phyloP scores from a whole-genome alignment of 2,113 vertebrate species.

The Microcebus griseorufus region DNA sequence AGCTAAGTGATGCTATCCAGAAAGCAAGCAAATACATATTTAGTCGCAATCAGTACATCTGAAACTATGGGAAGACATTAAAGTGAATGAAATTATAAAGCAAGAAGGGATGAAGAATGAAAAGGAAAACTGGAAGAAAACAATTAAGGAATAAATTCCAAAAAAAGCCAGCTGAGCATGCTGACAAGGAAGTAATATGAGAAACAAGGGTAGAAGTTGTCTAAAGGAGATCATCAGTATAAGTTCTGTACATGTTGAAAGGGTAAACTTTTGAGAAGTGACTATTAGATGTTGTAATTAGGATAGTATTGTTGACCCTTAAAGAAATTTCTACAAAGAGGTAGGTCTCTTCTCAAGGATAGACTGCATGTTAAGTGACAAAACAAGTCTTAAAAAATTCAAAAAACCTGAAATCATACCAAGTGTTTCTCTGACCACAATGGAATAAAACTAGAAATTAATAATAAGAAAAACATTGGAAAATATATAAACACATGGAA shows the following conservation, averaged over 20 bases:
- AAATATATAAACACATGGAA: no score
- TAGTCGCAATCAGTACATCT: not conserved
- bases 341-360: no score
- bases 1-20: not conserved
- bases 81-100: not conserved
- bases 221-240: not conserved
- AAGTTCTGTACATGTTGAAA: not conserved
- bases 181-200: not conserved
- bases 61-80: not conserved
- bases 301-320: not conserved
- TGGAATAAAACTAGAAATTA: no score
- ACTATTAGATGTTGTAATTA: not conserved
- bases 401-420: no score
- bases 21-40: not conserved
- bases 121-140: not conserved
- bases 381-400: no score
- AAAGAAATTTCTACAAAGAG: not conserved
- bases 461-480: no score
- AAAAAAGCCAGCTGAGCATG: not conserved
- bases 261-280: not conserved
- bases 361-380: no score
- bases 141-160: not conserved
- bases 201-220: not conserved
- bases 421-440: no score
- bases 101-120: not conserved